These are phyloP conservation scores for Pterophyllum scalare DNA, from an alignment of 2,113 vertebrate species.

Conservation along the genomic window DNA sequence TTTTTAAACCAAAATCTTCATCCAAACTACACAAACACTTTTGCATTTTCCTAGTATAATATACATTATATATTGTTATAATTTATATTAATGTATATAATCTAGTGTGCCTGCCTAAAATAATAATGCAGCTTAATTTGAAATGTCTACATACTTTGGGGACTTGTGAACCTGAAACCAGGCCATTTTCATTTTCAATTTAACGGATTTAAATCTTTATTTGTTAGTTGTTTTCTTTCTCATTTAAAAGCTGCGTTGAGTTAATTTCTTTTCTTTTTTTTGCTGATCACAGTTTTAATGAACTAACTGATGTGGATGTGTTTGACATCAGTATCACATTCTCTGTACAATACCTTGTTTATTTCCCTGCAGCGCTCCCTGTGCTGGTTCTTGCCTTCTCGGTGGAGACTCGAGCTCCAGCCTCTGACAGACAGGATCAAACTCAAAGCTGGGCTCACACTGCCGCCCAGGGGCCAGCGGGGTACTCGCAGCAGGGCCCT, in stretches of 20 bases:
- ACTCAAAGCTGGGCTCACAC: slow-evolving; percentile 44
- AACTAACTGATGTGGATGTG: not conserved
- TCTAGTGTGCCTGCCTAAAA: no score
- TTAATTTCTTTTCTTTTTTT: not conserved
- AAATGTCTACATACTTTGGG: no score
- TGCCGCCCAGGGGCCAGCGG: slow-evolving; percentile 80
- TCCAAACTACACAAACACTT: not conserved
- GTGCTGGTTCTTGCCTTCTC: not conserved
- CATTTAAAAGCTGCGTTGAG: not conserved
- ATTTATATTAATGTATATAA: no score
- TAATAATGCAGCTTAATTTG: no score
- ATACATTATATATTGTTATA: no score
- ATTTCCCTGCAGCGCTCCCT: not conserved
- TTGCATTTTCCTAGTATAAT: not conserved
- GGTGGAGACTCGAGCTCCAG: slow-evolving; percentile 70
- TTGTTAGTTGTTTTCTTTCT: not conserved
- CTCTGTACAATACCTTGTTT: slow-evolving; percentile 21
- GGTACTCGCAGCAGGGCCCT: slow-evolving; percentile 67
- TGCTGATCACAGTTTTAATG: not conserved
- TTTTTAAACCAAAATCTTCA: not conserved
- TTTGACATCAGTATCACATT: not conserved
- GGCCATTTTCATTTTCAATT: no score
- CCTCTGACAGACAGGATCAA: slow-evolving; percentile 65
- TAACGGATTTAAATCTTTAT: not conserved
- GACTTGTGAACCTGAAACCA: no score